phyloP scores from a whole-genome alignment of 2,888 invertebrate genomes.

The Ceraclea dissimilis region DNA sequence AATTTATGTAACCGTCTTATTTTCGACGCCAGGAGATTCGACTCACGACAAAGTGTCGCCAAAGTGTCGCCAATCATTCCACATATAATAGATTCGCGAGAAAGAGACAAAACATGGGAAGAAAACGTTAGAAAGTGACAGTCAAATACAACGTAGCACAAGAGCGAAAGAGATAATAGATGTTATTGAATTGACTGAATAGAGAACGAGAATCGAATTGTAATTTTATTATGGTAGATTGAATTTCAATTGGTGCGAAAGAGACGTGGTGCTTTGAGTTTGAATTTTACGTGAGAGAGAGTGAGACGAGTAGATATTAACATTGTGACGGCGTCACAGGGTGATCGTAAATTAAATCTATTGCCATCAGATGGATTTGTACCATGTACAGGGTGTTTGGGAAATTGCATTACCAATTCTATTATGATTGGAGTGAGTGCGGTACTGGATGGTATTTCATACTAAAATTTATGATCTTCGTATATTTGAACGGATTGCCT shows the following conservation, averaged over 20 bases:
- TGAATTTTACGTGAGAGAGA: not conserved
- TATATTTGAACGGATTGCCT: no score
- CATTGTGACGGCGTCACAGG: constrained; percentile 14
- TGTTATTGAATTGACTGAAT: not conserved
- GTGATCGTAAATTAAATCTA: constrained; percentile 24
- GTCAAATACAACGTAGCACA: no score
- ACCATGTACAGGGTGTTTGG: constrained; percentile 4
- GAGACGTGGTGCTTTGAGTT: not conserved
- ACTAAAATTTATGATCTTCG: no score
- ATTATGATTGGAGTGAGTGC: no score
- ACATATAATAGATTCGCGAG: no score
- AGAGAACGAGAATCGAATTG: not conserved
- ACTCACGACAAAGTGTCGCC: constrained; percentile 2
- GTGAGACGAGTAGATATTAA: constrained; percentile 2
- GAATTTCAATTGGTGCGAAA: not conserved
- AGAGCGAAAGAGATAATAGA: not conserved
- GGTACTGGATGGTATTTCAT: no score
- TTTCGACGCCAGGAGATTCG: constrained; percentile 2
- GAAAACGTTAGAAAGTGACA: not conserved
- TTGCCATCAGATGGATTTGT: constrained; percentile 14
- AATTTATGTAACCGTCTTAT: not conserved
- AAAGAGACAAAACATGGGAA: not conserved
- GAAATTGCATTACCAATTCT: not conserved
- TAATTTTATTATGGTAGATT: not conserved
- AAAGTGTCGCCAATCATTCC: not conserved